Evolutionary conservation across 2,113 vertebrate species (phyloP), one percentile per base, ranked within the genome.

Genomic region (Tringa solitaria): DNA sequence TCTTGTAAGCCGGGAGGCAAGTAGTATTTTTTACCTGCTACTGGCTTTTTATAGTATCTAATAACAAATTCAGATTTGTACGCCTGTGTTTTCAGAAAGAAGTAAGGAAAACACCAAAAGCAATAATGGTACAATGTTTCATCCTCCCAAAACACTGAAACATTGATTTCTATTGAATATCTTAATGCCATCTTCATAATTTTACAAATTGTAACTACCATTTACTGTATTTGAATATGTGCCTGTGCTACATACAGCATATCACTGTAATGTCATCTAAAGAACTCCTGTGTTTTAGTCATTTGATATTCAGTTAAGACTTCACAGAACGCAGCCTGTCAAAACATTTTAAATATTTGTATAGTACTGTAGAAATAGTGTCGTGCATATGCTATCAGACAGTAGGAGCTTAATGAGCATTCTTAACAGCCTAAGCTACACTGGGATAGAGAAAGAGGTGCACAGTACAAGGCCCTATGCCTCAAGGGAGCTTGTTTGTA

Each of bases 321-420:
- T 89, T 91, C 78, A 79, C 45, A 68, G 78, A 95, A 85, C 9
- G 17, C 59, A 57, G 37, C 57, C 56, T 96, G 84, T 94, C 95
- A 96, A 94, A 94, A 83, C 59, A 80, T 80, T 89, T 95, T 74
- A 93, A 94, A 83, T 95, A 87, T 73, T 94, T 91, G 67, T 77
- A 59, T 86, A 73, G 94, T 83, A 39, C 59, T 13, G 9, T 74
- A 87, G 93, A 93, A 96, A 90, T n/a, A 60, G 18, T 80, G 39
- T 35, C 1, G 3, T 65, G 53, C 37, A 21, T 82, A 57, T 61
- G 22, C 48, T 91, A 83, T 37, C 61, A 87, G 57, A 76, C 43
- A 93, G 73, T 80, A 61, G 67, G n/a, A 87, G 59, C 59, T 91
- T 82, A 64, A 90, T 82, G 87, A 94, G 12, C 37, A 69, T 88